A percentile compares a stretch with the other conserved stretches of the same genome.
These are phyloP conservation scores for Mohoua ochrocephala DNA, from an alignment of 2,113 vertebrate species.

Conservation along the genomic window DNA sequence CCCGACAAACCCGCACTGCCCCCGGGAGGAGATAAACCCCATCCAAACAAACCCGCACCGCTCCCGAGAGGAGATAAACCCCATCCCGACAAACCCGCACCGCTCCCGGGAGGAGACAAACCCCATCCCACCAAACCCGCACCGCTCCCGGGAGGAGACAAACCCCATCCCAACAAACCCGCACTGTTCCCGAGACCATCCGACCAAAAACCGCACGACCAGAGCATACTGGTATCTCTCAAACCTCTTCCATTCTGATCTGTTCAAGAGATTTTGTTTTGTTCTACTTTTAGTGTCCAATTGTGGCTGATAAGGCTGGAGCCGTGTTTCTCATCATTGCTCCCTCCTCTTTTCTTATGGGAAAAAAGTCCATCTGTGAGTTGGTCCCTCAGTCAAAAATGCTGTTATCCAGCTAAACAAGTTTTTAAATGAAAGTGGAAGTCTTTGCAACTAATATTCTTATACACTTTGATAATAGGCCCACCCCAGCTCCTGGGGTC, in stretches of 20 bases:
- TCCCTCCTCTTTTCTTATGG: neutral
- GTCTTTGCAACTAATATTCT: neutral
- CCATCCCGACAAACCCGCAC: neutral
- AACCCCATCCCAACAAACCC: neutral
- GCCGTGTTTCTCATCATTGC: accelerated
- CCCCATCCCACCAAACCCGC: neutral
- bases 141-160: no score
- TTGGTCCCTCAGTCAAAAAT: neutral
- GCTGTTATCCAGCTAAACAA: neutral
- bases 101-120: neutral
- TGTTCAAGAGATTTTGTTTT: no score
- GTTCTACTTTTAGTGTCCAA: neutral
- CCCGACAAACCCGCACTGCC: neutral
- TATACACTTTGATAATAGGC: accelerated
- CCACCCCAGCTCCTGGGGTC: no score
- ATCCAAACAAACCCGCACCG: accelerated
- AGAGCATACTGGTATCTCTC: accelerated
- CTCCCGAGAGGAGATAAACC: neutral
- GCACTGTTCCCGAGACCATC: accelerated
- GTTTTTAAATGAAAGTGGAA: neutral
- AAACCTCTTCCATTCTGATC: neutral
- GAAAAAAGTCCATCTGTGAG: neutral
- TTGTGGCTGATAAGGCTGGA: neutral
- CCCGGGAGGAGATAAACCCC: neutral
- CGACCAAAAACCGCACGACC: accelerated